Evolutionary conservation across 53 echinoderm and acorn worm genomes (phyloP), one percentile per base, ranked within the genome.

Genomic region (Echinometra lucunter): DNA sequence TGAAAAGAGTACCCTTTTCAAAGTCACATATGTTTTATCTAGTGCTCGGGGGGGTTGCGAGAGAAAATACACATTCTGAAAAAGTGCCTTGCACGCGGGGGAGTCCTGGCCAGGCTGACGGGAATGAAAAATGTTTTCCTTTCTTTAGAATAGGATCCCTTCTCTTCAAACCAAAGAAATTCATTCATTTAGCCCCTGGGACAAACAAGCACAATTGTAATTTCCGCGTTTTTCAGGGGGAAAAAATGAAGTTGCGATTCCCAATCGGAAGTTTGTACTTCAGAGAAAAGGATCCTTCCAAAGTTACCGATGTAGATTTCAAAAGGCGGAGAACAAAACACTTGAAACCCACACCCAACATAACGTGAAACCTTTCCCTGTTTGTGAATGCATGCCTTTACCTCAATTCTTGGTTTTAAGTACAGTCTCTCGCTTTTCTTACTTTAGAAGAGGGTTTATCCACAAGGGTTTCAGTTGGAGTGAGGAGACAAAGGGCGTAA

Each of bases 231-330:
- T 78, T 78, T 78, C 6, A 78, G 37, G 40, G 0, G 78, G 40
- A 12, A 19, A 42, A 78, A 78, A 18, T 40, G 42, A n/a, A 42
- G 42, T 42, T 78, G 42, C 23, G 72, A 72, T 72, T 42, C 78
- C 78, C 78, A 78, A 78, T 78, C 78, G 78, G 78, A 78, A 78
- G 78, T 42, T 78, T 78, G 78, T 42, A 40, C 78, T 78, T 42
- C 19, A 42, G 42, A 78, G 78, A 78, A 78, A 40, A 42, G 78
- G 78, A 78, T 78, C 78, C 78, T 42, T 38, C 42, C 78, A 78
- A 42, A 78, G 78, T 78, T 78, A 78, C 78, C 40, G 38, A 78
- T 78, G 38, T 78, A 78, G 40, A 35, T 78, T 78, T 78, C 78
- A 78, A 78, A 40, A 78, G 78, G 23, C 21, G 78, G 78, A 78